Conservation (phyloP, 2,888 invertebrate species). For the Folsomia manolachei region DNA sequence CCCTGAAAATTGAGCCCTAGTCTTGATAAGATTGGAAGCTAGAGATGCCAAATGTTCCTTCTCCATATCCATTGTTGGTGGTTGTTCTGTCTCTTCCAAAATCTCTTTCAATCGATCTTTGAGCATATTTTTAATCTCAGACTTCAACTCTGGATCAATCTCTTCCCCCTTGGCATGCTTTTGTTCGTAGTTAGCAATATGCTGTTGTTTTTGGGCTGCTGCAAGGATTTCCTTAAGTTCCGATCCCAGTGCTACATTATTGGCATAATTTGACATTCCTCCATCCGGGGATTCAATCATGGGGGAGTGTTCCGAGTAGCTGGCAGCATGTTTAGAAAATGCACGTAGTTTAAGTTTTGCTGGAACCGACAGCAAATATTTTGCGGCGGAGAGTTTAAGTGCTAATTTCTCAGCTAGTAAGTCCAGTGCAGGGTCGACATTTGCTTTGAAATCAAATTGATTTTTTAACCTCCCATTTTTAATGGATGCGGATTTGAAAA, state of each 20-base stretch:
- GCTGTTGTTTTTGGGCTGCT: background rate
- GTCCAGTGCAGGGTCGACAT: conserved; percentile 46
- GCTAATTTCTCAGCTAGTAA: conserved; percentile 48
- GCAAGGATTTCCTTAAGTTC: background rate
- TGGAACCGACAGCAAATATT: conserved; percentile 26
- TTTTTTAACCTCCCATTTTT: conserved; percentile 24
- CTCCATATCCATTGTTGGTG: background rate
- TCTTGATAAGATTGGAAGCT: background rate
- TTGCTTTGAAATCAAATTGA: conserved; percentile 32
- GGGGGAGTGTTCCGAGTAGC: conserved; percentile 40
- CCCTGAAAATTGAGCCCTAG: conserved; percentile 16
- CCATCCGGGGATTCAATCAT: conserved; percentile 16
- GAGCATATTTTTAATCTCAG: conserved; percentile 32
- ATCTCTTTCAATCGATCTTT: conserved; percentile 33
- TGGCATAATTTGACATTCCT: background rate
- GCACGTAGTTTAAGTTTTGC: conserved; percentile 19
- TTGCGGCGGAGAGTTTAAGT: conserved; percentile 40
- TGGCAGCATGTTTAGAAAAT: conserved; percentile 20
- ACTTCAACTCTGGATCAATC: conserved; percentile 19
- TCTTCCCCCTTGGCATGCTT: background rate
- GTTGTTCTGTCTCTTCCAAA: conserved; percentile 14
- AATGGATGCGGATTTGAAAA: conserved; percentile 18
- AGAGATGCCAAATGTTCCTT: background rate
- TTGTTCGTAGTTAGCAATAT: too few species aligned
- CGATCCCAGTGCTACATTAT: background rate